A percentile compares a stretch with the other conserved stretches of the same genome.
Evolutionary conservation across 2,797 vertebrate species (phyloP).

Genomic region (Graptemys geographica): DNA sequence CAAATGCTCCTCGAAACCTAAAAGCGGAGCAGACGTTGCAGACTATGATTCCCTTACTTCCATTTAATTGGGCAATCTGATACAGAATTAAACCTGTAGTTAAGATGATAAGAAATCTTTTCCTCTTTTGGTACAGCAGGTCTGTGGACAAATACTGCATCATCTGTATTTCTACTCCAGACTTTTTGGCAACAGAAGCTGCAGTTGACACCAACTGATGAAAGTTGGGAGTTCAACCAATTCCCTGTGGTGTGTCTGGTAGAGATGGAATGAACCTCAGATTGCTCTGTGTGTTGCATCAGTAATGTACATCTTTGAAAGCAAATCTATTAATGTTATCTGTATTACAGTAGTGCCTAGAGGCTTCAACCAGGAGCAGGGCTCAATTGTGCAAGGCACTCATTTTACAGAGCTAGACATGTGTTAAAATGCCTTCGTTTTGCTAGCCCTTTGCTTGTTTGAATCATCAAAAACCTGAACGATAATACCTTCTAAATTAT

Average conservation of each 20-base stretch:
- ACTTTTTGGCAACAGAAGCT: neutral
- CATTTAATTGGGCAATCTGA: slow-evolving; percentile 35
- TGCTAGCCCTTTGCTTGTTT: neutral
- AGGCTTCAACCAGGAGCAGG: neutral
- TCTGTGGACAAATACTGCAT: neutral
- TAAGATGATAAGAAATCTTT: slow-evolving; percentile 1
- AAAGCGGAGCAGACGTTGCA: slow-evolving; percentile 44
- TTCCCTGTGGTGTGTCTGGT: neutral
- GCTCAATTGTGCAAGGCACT: neutral
- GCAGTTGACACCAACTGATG: neutral
- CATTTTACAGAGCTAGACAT: neutral
- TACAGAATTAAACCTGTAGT: slow-evolving; percentile 29
- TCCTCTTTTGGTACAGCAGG: neutral
- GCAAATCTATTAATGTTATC: neutral
- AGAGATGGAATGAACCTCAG: neutral
- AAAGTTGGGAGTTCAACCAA: neutral
- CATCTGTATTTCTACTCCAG: neutral
- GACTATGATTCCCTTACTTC: slow-evolving; percentile 5
- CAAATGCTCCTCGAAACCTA: neutral
- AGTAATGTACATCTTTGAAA: neutral
- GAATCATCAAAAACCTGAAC: neutral
- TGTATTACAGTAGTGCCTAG: neutral
- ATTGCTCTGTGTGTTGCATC: neutral
- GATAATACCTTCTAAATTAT: neutral
- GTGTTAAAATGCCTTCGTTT: neutral